Conservation (phyloP, 1,140 invertebrate genomes). For the Papilio dardanus region DNA sequence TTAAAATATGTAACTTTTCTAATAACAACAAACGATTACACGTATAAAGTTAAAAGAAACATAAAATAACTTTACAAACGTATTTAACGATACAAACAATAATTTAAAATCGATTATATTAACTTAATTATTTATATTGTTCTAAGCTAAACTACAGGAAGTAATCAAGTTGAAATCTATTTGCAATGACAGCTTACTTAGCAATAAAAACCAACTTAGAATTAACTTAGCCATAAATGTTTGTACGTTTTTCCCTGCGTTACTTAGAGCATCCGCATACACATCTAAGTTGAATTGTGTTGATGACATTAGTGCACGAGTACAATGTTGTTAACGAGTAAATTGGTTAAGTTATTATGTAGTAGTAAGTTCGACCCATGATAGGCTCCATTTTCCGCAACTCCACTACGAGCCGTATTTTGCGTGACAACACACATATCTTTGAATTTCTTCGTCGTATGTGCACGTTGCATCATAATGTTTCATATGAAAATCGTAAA, state of each 20-base stretch:
- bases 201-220: constrained; percentile 15
- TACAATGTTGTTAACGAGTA: no score
- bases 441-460: no score
- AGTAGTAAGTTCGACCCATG: no score
- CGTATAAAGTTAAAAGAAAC: neutral
- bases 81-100: neutral
- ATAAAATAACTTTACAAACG: neutral
- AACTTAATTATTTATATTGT: constrained; percentile 18
- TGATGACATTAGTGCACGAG: neutral
- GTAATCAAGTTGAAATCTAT: constrained; percentile 10
- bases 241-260: constrained; percentile 15
- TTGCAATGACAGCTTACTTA: neutral
- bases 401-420: no score
- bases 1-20: no score
- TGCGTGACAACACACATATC: no score
- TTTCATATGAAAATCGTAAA: no score
- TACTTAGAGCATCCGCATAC: constrained; percentile 21
- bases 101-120: constrained; percentile 25
- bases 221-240: constrained; percentile 8
- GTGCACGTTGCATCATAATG: no score
- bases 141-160: neutral
- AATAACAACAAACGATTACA: neutral
- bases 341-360: no score
- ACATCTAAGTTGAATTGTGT: neutral
- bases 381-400: no score